These are phyloP conservation scores for Cotesia chilonis DNA, from an alignment of 1,140 invertebrate genomes.

Conservation along the genomic window DNA sequence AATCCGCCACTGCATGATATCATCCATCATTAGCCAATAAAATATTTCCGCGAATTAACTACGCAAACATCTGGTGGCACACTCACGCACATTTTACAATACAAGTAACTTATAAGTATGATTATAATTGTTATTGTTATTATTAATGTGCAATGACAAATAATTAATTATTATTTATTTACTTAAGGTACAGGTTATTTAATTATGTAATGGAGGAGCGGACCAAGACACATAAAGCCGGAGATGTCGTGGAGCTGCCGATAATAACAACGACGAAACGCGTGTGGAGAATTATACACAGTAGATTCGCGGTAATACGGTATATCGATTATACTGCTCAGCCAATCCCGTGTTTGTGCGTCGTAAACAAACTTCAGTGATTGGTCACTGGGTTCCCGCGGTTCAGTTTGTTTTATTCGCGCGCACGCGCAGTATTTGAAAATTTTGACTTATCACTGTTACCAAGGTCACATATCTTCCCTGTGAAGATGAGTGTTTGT, in stretches of 20 bases:
- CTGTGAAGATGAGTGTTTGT: no score
- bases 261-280: not conserved
- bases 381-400: conserved; percentile 47
- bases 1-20: conserved; percentile 47
- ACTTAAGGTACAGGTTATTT: no score
- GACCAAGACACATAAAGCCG: no score
- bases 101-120: not conserved
- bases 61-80: conserved; percentile 38
- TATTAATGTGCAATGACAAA: not conserved
- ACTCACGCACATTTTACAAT: not conserved
- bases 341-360: conserved; percentile 54
- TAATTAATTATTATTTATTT: no score
- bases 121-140: no score
- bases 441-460: not conserved
- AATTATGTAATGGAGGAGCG: not conserved
- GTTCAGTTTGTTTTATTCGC: conserved; percentile 6
- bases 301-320: conserved; percentile 34
- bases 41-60: conserved; percentile 40
- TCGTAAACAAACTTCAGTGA: conserved; percentile 46
- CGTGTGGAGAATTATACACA: not conserved
- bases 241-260: no score
- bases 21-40: conserved; percentile 45
- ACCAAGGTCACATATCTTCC: no score
- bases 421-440: conserved; percentile 25
- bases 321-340: conserved; percentile 50